phyloP scores from a whole-genome alignment of 2,113 vertebrate species.

The Pygoscelis adeliae region DNA sequence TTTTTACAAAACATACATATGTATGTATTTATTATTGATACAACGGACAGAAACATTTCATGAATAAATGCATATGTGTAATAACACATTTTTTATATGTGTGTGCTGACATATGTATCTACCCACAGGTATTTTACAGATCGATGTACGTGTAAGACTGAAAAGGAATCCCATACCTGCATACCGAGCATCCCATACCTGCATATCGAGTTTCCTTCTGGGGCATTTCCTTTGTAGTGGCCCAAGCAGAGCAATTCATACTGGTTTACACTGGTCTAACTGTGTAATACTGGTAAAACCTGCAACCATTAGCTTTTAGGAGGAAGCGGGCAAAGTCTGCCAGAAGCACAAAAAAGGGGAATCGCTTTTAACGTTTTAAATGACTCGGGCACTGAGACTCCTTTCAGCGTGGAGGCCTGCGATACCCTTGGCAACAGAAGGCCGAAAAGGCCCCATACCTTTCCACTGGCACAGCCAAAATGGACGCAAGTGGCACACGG shows the following conservation, averaged over 20 bases:
- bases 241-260: background rate
- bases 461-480: background rate
- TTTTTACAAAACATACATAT: background rate
- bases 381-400: background rate
- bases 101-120: background rate
- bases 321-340: background rate
- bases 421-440: conserved; percentile 5
- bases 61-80: background rate
- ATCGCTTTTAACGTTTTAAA: background rate
- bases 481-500: background rate
- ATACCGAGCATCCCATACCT: background rate
- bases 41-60: background rate
- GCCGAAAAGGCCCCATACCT: background rate
- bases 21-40: background rate
- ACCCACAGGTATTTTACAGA: background rate
- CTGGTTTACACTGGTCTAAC: background rate
- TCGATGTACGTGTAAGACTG: background rate
- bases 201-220: background rate
- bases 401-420: background rate
- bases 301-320: background rate
- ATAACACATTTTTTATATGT: background rate
- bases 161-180: background rate
- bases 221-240: background rate
- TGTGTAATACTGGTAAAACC: background rate
- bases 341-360: background rate